phyloP scores from a whole-genome alignment of 2,113 vertebrate species.

The Bucco capensis region DNA sequence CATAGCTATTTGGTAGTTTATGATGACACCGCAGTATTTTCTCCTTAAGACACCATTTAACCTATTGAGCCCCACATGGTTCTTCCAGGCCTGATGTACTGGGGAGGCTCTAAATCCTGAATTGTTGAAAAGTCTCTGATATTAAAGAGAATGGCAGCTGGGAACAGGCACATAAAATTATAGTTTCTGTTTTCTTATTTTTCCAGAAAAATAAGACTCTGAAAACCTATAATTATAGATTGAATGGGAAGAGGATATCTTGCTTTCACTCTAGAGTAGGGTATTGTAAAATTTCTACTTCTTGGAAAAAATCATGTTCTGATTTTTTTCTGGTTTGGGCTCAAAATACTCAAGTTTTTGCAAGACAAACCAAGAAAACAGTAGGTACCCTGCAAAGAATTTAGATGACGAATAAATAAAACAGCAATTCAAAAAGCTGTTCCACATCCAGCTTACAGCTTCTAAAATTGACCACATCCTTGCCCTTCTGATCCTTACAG shows the following conservation, averaged over 20 bases:
- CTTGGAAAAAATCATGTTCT: background rate
- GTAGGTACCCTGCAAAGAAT: background rate
- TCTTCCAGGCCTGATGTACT: background rate
- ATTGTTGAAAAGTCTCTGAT: background rate
- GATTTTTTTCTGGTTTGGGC: background rate
- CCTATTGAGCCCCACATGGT: background rate
- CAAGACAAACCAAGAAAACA: background rate
- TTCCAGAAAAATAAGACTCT: background rate
- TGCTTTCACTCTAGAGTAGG: background rate
- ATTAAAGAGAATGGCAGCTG: background rate
- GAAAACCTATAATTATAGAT: background rate
- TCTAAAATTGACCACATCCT: background rate
- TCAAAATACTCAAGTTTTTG: background rate
- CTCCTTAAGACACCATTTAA: background rate
- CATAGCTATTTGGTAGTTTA: background rate
- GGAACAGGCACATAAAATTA: background rate
- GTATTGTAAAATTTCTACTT: background rate
- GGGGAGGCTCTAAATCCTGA: background rate
- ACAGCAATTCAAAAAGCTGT: background rate
- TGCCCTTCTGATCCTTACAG: background rate
- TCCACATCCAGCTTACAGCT: background rate
- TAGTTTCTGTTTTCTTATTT: background rate
- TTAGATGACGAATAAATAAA: background rate
- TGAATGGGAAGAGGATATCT: background rate
- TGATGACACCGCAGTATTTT: background rate